Percentiles rank a stretch among this genome's conserved stretches.
These are phyloP conservation scores for Drosophila anomelani DNA, from an alignment of 2,888 invertebrate genomes.

Conservation along the genomic window DNA sequence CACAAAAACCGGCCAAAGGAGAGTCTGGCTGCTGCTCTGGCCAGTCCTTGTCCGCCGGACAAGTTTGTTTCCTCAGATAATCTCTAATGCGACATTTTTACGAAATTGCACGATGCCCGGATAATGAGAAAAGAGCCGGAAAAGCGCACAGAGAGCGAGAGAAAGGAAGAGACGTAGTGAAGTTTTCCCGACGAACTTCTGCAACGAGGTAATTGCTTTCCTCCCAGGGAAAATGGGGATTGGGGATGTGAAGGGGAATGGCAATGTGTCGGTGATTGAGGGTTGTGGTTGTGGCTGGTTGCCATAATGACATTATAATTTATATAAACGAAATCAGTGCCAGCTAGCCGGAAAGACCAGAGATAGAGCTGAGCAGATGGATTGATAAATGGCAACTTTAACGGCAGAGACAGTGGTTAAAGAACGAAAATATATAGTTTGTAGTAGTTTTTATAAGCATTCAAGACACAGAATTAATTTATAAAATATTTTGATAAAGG, in stretches of 20 bases:
- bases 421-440: not conserved
- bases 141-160: constrained; percentile 29
- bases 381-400: constrained; percentile 74
- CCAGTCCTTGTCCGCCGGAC: constrained; percentile 49
- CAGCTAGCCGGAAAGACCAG: constrained; percentile 17
- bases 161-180: constrained; percentile 31
- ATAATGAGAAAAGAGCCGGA: constrained; percentile 76
- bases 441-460: not conserved
- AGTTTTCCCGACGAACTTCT: constrained; percentile 55
- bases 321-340: constrained; percentile 82
- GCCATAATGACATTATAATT: constrained; percentile 84
- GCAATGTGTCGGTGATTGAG: constrained; percentile 34
- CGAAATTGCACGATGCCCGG: constrained; percentile 80
- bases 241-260: constrained; percentile 21
- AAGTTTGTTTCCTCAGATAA: constrained; percentile 82
- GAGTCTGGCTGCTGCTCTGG: constrained; percentile 3
- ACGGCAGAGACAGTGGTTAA: constrained; percentile 44
- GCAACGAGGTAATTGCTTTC: constrained; percentile 66
- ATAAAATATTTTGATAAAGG: too few species aligned
- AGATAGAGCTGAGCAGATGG: constrained; percentile 44
- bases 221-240: constrained; percentile 38
- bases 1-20: constrained; percentile 40
- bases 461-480: too few species aligned
- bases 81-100: constrained; percentile 83
- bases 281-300: constrained; percentile 61